These are phyloP conservation scores for Camelus bactrianus DNA, from an alignment of 2,113 vertebrate species.

Conservation along the genomic window DNA sequence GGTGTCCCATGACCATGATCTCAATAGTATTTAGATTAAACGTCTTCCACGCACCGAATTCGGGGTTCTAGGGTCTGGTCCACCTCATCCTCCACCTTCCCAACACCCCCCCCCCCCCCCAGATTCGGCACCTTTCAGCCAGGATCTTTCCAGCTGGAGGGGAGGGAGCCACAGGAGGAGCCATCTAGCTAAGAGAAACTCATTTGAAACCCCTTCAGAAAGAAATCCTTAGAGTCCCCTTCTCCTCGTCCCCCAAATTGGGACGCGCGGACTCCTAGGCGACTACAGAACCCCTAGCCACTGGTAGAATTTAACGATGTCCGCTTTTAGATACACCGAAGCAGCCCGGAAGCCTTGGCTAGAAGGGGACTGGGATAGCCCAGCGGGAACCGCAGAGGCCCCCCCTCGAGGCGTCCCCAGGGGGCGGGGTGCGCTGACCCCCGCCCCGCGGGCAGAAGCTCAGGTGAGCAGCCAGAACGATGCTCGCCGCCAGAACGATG, in stretches of 20 bases:
- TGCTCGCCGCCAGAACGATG: background rate
- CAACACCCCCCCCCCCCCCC: too few relatives aligned
- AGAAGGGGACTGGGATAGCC: too few relatives aligned
- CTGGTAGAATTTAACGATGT: background rate
- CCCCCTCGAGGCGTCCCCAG: background rate
- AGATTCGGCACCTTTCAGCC: background rate
- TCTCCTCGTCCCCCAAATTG: background rate
- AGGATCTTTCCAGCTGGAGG: background rate
- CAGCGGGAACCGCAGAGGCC: background rate
- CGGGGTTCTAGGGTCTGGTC: background rate
- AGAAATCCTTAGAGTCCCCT: background rate
- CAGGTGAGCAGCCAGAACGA: conserved; percentile 50
- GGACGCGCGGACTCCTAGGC: background rate
- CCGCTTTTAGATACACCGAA: background rate
- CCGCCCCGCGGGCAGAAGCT: background rate
- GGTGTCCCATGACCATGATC: background rate
- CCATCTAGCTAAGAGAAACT: background rate
- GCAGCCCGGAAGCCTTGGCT: background rate
- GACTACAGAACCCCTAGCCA: background rate
- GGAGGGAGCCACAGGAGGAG: background rate
- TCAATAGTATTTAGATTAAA: background rate
- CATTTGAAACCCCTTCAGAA: background rate
- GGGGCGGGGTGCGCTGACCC: background rate
- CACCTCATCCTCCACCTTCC: background rate
- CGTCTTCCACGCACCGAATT: background rate